phyloP scores from a whole-genome alignment of 53 echinoderm and acorn worm genomes.

The Holothuria leucospilota region DNA sequence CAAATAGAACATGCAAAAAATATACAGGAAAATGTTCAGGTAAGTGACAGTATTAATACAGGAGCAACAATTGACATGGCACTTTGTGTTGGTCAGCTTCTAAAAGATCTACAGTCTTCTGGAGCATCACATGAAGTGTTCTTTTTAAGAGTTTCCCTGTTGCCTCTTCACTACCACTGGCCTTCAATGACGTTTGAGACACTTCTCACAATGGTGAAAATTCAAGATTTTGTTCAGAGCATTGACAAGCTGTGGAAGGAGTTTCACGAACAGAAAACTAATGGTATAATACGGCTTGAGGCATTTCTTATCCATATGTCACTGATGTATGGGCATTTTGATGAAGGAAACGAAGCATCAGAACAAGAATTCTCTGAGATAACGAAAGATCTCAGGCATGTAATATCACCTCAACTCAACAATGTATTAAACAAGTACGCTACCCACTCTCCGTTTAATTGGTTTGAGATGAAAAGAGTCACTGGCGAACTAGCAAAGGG shows the following conservation, averaged over 20 bases:
- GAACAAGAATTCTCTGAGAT: constrained; percentile 52
- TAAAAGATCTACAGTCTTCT: constrained; percentile 31
- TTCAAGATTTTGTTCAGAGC: constrained; percentile 27
- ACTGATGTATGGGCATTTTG: constrained; percentile 31
- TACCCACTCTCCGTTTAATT: constrained; percentile 33
- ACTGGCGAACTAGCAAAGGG: constrained; percentile 40
- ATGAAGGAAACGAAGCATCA: constrained; percentile 35
- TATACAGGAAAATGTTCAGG: background rate
- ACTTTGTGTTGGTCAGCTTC: constrained; percentile 41
- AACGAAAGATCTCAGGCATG: constrained; percentile 51
- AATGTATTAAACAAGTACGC: constrained; percentile 43
- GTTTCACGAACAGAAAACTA: constrained; percentile 7
- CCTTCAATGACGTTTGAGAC: constrained; percentile 24
- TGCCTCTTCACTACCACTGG: constrained; percentile 50
- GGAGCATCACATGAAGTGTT: constrained; percentile 21
- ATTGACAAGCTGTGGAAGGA: constrained; percentile 34
- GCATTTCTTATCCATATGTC: constrained; percentile 51
- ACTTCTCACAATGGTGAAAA: constrained; percentile 40
- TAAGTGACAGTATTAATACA: constrained; percentile 3
- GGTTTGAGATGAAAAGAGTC: constrained; percentile 19
- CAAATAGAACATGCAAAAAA: constrained; percentile 13
- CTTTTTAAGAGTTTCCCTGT: constrained; percentile 45
- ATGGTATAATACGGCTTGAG: constrained; percentile 39
- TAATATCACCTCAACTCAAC: constrained; percentile 39
- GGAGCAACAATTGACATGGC: constrained; percentile 22